Base-by-base conservation (phyloP, 2,888 invertebrate species). In the Pachycephus smyrnensis region DNA sequence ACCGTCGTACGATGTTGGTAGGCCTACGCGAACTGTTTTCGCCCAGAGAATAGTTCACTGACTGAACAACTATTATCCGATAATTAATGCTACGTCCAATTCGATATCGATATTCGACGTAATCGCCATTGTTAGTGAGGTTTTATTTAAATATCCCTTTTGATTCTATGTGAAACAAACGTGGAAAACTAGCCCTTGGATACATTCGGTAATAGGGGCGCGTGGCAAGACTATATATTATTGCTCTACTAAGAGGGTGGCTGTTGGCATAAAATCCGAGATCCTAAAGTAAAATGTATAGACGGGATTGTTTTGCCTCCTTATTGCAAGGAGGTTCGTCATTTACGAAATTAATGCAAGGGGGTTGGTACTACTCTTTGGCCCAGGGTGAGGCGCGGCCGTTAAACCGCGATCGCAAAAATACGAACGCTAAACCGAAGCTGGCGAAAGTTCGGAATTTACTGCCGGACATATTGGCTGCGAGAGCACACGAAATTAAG, bases 381-480 rank as follows among this genome's bases (percentile, higher is more conserved):
- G 75, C 75, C 69, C 76, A 15, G 68, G 32, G n/a, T 73, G 68
- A 77, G 76, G 73, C 76, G 79, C 55, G 81, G 76, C 83, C 86
- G 85, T 85, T 84, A 85, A 88, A 85, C 83, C 82, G 82, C 85
- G 84, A 84, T 84, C 81, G 86, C 86, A 84, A 85, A 87, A 88
- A 86, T 83, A 82, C 82, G 33, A 77, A 68, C 83, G 85, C 36
- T 84, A 85, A 82, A 83, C 84, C 80, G 81, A 71, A 83, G 80
- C 82, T 81, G 84, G 83, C 86, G 84, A 89, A 90, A 89, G 84
- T 90, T 90, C 82, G 85, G 81, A 89, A 90, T 90, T 90, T 90
- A 90, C 89, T 89, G 88, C 89, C 83, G 88, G 89, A 89, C 90
- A 90, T 90, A 90, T 90, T 90, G 90, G 89, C 89, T 89, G 85